Base-by-base conservation (phyloP, 2,888 invertebrate genomes). In the Emmelina monodactyla region DNA sequence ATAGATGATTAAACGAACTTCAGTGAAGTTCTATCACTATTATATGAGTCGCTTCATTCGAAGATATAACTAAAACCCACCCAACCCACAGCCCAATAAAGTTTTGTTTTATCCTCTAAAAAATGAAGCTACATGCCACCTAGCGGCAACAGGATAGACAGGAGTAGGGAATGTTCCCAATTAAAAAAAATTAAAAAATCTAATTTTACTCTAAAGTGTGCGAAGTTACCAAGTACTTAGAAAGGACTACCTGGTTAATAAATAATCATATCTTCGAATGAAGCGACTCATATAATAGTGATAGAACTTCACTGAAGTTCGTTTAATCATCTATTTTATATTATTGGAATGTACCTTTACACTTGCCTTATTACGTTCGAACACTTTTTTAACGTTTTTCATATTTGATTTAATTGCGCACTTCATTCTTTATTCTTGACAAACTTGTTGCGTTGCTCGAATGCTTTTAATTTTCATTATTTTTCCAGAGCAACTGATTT, bases 1-100 rank as follows among this genome's bases (percentile, higher is more conserved):
- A 35, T 35, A 33, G 28, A 31, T 25, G 31, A 35, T 35, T 29
- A 35, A 35, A 35, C 31, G 31, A 31, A 35, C 35, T 35, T 25
- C 31, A 25, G 31, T 35, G 31, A 35, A 33, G 33, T 33, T 25
- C 33, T 16, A 33, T 33, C 33, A 14, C 25, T 33, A 33, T 33
- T 33, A 33, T 33, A 33, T 33, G 33, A 33, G 28, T 33, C 33
- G 33, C 28, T 33, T 33, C 28, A 33, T 33, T 33, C 31, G 31
- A 35, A 31, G 31, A 31, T 35, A 35, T 35, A 31, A 35, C 25
- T n/a, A 25, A 12, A 16, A 19, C 34, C 34, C 34, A 11, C 34
- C 34, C 33, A 25, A 22, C 33, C 28, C 19, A 33, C 3, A 13
- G 10, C 30, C 30, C 19, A 7, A 7, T 7, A 25, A 25, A 25